These are phyloP conservation scores for Diabrotica virgifera DNA, from an alignment of 1,140 invertebrate genomes.

Conservation along the genomic window DNA sequence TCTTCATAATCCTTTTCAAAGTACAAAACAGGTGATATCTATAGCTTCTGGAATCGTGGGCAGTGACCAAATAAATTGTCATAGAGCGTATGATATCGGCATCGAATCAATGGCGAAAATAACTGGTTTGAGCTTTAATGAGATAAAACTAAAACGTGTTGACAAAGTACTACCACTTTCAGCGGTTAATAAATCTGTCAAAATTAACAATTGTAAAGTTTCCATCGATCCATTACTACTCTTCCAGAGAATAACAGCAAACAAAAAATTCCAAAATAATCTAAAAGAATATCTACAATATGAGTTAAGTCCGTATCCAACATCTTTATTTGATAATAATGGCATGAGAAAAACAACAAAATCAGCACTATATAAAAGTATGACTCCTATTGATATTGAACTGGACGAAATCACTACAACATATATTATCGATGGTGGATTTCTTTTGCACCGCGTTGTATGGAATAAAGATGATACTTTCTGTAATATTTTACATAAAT, in stretches of 20 bases:
- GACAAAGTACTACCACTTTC: too few species aligned
- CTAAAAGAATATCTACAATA: slow-evolving; percentile 44
- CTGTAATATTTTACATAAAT: background rate
- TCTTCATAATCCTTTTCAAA: slow-evolving; percentile 45
- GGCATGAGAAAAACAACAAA: slow-evolving; percentile 21
- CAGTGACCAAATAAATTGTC: slow-evolving; percentile 45
- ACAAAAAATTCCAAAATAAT: slow-evolving; percentile 40
- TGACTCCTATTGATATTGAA: background rate
- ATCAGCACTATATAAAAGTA: background rate
- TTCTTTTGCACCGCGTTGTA: background rate
- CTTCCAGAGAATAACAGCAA: slow-evolving; percentile 46
- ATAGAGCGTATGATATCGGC: slow-evolving; percentile 47
- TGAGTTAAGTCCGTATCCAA: slow-evolving; percentile 47
- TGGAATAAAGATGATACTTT: background rate
- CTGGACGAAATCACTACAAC: background rate
- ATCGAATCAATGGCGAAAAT: slow-evolving; percentile 39
- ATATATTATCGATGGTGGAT: background rate
- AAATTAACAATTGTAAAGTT: too few species aligned
- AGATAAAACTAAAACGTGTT: slow-evolving; percentile 41
- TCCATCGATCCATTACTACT: slow-evolving; percentile 42
- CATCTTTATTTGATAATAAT: slow-evolving; percentile 46
- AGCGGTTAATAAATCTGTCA: too few species aligned
- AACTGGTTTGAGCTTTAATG: slow-evolving; percentile 35
- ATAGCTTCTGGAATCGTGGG: slow-evolving; percentile 43
- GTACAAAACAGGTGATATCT: slow-evolving; percentile 41